Evolutionary conservation across 1,140 invertebrate species (phyloP).

Genomic region (Helicoverpa armigera): DNA sequence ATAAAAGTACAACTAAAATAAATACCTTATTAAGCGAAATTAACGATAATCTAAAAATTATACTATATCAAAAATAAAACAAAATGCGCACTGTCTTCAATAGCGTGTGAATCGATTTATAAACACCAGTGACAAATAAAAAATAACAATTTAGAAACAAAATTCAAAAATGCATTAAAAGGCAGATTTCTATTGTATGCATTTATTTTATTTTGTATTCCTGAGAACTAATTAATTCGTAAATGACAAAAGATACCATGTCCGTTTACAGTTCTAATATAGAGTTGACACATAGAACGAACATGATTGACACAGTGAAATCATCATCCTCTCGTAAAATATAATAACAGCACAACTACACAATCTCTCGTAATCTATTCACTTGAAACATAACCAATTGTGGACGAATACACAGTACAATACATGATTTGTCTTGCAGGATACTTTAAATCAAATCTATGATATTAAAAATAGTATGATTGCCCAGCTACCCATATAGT

Average conservation of each 20-base stretch:
- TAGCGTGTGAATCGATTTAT: constrained; percentile 50
- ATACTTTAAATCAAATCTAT: constrained; percentile 73
- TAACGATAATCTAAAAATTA: constrained; percentile 80
- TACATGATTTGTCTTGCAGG: constrained; percentile 70
- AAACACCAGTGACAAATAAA: constrained; percentile 59
- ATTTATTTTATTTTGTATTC: constrained; percentile 71
- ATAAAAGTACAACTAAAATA: constrained; percentile 85
- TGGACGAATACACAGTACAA: constrained; percentile 64
- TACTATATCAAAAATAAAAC: constrained; percentile 69
- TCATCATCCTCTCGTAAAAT: constrained; percentile 35
- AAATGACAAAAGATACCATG: constrained; percentile 49
- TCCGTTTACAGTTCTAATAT: constrained; percentile 63
- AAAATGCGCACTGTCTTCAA: constrained; percentile 79
- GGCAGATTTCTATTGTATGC: constrained; percentile 79
- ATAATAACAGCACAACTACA: constrained; percentile 65
- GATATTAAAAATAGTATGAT: constrained; percentile 83
- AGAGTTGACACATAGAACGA: constrained; percentile 66
- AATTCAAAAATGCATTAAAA: constrained; percentile 82
- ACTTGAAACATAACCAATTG: constrained; percentile 54
- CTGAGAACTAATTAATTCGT: constrained; percentile 62
- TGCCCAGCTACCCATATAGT: constrained; percentile 85
- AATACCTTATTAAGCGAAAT: constrained; percentile 84
- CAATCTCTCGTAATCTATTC: constrained; percentile 60
- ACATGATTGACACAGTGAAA: constrained; percentile 63
- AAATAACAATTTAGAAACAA: constrained; percentile 63